Evolutionary conservation across 1,140 invertebrate genomes (phyloP).

Genomic region (Drosophila tani): DNA sequence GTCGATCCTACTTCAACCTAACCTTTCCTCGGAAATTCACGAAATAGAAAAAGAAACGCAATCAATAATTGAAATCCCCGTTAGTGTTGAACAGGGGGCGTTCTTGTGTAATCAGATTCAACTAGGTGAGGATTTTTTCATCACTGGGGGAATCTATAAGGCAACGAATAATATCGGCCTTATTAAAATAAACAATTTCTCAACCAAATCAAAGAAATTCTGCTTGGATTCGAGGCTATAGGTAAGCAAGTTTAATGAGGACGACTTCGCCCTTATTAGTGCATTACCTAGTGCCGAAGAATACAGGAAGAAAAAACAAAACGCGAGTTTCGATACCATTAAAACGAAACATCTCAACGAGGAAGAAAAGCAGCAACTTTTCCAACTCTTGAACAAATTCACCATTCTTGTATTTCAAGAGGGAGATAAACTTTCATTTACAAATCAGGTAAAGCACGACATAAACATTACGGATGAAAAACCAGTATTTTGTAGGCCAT

Average conservation of each 20-base stretch:
- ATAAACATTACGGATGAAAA: constrained; percentile 21
- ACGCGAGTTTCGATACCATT: neutral
- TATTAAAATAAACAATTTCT: constrained; percentile 9
- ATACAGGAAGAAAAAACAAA: neutral
- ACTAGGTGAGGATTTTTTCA: constrained; percentile 2
- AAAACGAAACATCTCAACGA: neutral
- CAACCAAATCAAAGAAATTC: constrained; percentile 2
- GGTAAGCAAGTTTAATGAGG: constrained; percentile 4
- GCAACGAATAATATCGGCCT: constrained; percentile 3
- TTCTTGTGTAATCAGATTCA: neutral
- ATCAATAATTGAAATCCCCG: neutral
- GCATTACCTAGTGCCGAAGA: neutral
- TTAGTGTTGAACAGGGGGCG: neutral
- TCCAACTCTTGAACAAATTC: neutral
- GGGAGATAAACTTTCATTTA: neutral
- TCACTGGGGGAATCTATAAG: constrained; percentile 1
- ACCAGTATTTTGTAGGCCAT: constrained; percentile 8
- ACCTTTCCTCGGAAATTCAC: neutral
- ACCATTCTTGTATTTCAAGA: neutral
- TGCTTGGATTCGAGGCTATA: constrained; percentile 2
- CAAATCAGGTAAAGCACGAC: constrained; percentile 22
- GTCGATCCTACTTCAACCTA: neutral
- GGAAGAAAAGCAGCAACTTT: neutral
- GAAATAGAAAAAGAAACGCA: neutral
- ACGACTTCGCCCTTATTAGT: constrained; percentile 1